Evolutionary conservation across 2,797 vertebrate species (phyloP), one percentile per base, ranked within the genome.

Genomic region (Tadarida brasiliensis): DNA sequence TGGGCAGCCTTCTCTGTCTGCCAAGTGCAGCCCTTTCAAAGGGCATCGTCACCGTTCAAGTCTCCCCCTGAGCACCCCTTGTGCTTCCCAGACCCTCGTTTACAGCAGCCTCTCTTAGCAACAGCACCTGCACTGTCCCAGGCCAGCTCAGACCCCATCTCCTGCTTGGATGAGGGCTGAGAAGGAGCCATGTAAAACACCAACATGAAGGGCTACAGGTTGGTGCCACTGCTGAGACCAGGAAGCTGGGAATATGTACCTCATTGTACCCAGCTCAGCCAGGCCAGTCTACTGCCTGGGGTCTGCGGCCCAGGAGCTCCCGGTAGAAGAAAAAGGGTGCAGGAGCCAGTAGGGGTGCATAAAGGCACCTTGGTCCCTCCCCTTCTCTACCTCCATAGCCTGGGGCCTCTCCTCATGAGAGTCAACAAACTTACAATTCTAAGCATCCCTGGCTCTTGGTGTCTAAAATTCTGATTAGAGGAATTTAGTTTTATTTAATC

Each of bases 291-390:
- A 9, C 12, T n/a, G 26, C 14, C 85, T 56, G 51, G 26, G 2
- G 35, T 47, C 22, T 11, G 51, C 57, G 35, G 47, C 59, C 5
- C 3, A 22, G 76, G 70, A 54, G 39, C 22, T 70, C 54, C 49
- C 33, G 7, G 12, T 3, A n/a, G 1, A 44, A 44, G 28, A 49
- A 70, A 65, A n/a, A 10, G 39, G 12, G 30, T 22, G 30, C 26
- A 3, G 7, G 17, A 28, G 20, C 11, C n/a, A 28, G n/a, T 0
- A 0, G 11, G 57, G 28, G 3, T 4, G 7, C n/a, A 17, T 4
- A 59, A 54, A 44, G 35, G 2, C 15, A 54, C 2, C 5, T 47
- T 3, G 4, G 22, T 10, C 47, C 57, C 47, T 44, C 11, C 24
- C 15, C 22, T 30, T 61, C 56, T 86, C 65, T 28, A 33, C 24